Conservation (phyloP, 2,888 invertebrate species). For the Parasteatoda lunata region DNA sequence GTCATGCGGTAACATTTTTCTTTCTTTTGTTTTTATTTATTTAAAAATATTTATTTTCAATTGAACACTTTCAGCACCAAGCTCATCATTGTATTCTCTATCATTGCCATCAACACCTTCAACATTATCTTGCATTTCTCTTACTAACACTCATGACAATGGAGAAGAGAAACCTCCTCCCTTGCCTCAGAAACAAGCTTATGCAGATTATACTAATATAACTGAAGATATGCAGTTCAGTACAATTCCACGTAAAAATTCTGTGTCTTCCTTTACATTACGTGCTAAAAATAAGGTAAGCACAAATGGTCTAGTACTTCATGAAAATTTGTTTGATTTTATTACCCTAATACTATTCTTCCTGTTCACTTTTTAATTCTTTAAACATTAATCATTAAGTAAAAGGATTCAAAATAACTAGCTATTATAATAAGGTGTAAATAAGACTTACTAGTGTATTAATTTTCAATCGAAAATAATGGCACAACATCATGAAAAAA, state of each 20-base stretch:
- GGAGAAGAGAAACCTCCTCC: conserved; percentile 71
- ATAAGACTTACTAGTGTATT: too few relatives aligned
- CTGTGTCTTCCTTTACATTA: conserved; percentile 49
- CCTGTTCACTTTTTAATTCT: too few relatives aligned
- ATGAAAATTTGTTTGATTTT: too few relatives aligned
- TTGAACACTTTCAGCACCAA: conserved; percentile 45
- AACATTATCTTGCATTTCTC: conserved; percentile 46
- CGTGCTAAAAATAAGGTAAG: conserved; percentile 69
- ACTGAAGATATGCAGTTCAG: conserved; percentile 68
- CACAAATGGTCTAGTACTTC: not conserved
- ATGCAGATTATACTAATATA: conserved; percentile 69
- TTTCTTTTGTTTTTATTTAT: not conserved
- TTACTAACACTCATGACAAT: conserved; percentile 29
- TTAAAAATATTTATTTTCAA: not conserved
- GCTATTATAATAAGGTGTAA: too few relatives aligned
- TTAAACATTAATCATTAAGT: too few relatives aligned
- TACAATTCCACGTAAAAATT: conserved; percentile 63
- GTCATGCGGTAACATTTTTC: not conserved
- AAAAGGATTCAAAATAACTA: too few relatives aligned
- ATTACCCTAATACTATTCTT: too few relatives aligned
- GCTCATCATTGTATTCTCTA: conserved; percentile 60
- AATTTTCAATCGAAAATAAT: too few relatives aligned
- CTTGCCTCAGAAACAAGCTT: conserved; percentile 70
- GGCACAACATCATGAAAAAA: too few relatives aligned
- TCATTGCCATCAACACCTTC: conserved; percentile 67